These are phyloP conservation scores for Podocnemis expansa DNA, from an alignment of 2,113 vertebrate genomes.

Conservation along the genomic window DNA sequence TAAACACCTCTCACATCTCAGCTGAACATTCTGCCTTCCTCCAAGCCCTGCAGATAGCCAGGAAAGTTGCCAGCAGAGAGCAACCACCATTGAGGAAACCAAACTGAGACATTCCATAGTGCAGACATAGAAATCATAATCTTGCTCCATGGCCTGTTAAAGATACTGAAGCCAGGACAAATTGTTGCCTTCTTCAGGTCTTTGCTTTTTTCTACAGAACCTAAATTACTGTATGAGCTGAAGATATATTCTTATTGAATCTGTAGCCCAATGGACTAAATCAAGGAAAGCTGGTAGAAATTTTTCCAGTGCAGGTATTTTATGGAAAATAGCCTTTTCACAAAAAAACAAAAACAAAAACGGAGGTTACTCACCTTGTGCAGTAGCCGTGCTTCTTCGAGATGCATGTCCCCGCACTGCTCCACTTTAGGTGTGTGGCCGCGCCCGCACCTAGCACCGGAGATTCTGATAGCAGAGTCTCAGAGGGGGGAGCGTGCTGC, in stretches of 20 bases:
- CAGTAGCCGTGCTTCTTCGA: too few species aligned
- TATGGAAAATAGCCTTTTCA: not conserved
- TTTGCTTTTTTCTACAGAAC: conserved; percentile 12
- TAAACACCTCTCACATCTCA: conserved; percentile 17
- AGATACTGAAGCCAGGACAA: not conserved
- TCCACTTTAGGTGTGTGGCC: too few species aligned
- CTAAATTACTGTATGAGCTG: not conserved
- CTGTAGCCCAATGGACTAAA: not conserved
- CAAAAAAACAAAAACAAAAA: too few species aligned
- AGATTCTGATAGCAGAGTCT: too few species aligned
- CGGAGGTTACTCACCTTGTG: too few species aligned
- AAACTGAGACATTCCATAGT: not conserved
- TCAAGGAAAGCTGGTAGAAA: not conserved
- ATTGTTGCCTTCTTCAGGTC: not conserved
- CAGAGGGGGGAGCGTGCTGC: too few species aligned
- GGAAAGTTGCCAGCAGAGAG: conserved; percentile 21
- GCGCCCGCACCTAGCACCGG: too few species aligned
- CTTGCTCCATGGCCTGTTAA: not conserved
- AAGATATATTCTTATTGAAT: not conserved
- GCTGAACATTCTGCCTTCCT: conserved; percentile 6
- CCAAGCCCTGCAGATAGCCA: not conserved
- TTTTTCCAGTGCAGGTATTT: not conserved
- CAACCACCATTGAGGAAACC: not conserved
- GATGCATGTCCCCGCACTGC: too few species aligned
- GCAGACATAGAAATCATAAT: not conserved